A percentile compares a stretch with the other conserved stretches of the same genome.
phyloP scores from a whole-genome alignment of 2,888 invertebrate genomes.

The Ichneumoninae sp. region DNA sequence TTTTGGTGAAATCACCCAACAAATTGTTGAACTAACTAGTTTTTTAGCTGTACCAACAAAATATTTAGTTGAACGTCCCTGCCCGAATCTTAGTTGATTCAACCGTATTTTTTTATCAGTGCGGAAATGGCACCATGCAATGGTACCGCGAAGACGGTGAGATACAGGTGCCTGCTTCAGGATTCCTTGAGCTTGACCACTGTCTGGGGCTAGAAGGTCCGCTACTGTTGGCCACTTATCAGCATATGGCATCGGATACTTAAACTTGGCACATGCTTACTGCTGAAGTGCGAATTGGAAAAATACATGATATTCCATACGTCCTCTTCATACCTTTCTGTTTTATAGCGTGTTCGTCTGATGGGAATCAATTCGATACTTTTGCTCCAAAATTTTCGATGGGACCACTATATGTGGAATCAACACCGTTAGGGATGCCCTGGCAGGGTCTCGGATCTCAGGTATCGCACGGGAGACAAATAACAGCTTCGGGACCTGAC shows the following conservation, averaged over 20 bases:
- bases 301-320: too few species aligned
- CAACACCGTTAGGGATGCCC: neutral
- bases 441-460: slow-evolving; percentile 37
- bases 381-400: neutral
- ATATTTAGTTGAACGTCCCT: too few species aligned
- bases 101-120: too few species aligned
- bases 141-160: slow-evolving; percentile 21
- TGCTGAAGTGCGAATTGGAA: too few species aligned
- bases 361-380: neutral
- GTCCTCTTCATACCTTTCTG: too few species aligned
- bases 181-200: slow-evolving; percentile 12
- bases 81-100: too few species aligned
- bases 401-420: neutral
- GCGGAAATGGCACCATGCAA: slow-evolving; percentile 41
- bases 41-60: too few species aligned
- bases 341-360: neutral
- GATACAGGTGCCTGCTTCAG: slow-evolving; percentile 56
- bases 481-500: slow-evolving; percentile 16
- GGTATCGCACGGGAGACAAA: slow-evolving; percentile 50
- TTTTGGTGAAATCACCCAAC: too few species aligned
- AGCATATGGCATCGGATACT: neutral
- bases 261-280: neutral
- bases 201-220: slow-evolving; percentile 5
- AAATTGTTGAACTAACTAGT: too few species aligned
- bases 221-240: neutral